Conservation (phyloP, 2,113 vertebrate species). For the Micronycteris hirsuta region DNA sequence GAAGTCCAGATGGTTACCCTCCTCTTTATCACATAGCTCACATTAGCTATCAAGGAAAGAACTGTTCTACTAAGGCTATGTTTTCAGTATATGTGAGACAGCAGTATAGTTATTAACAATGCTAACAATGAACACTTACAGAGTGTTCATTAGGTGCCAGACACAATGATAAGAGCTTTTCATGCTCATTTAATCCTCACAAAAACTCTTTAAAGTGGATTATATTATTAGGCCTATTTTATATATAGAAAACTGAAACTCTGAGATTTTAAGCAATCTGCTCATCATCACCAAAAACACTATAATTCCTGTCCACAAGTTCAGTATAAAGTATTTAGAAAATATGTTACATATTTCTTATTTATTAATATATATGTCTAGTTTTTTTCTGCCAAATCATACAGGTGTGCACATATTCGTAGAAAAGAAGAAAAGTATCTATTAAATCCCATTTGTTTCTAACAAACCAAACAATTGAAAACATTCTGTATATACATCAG, state of each 20-base stretch:
- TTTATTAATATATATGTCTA: not conserved
- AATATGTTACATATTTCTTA: not conserved
- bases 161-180: not conserved
- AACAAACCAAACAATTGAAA: constrained; percentile 6
- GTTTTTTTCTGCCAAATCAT: not conserved
- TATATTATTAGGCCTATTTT: constrained; percentile 13
- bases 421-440: not conserved
- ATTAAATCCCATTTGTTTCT: not conserved
- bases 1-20: not conserved
- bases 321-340: not conserved
- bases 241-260: not conserved
- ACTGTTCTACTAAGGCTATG: not conserved
- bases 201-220: not conserved
- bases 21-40: not conserved
- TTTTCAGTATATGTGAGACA: not conserved
- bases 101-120: not conserved
- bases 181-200: not conserved
- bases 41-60: not conserved
- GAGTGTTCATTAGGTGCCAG: not conserved
- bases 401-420: not conserved
- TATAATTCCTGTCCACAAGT: not conserved
- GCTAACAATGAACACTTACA: not conserved
- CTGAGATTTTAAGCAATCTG: not conserved
- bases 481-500: not conserved
- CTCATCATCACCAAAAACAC: not conserved